Conservation (phyloP, 1,140 invertebrate genomes). For the Melitaea cinxia region DNA sequence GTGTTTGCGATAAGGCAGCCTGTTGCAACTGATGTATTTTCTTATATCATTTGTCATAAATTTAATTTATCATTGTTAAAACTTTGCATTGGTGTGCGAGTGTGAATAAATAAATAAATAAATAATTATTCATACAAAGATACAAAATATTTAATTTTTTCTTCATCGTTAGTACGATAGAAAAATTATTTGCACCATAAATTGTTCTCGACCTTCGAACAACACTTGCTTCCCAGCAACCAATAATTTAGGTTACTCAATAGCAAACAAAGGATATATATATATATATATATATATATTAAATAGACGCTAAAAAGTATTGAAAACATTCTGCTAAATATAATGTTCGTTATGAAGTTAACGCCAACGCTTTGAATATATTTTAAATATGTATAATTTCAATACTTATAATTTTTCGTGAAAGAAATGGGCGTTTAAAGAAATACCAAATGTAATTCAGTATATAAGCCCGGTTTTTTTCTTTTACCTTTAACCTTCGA, state of each 20-base stretch:
- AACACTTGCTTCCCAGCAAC: conserved; percentile 23
- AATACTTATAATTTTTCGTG: not conserved
- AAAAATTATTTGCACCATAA: conserved; percentile 29
- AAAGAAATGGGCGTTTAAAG: not conserved
- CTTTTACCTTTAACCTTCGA: not conserved
- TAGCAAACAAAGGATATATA: conserved; percentile 18
- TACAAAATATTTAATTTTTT: not conserved
- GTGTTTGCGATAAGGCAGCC: no score
- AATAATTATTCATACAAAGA: no score
- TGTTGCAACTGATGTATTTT: no score
- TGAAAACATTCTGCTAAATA: not conserved
- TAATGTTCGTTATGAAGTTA: not conserved
- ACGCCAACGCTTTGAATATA: not conserved
- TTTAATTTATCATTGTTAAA: no score
- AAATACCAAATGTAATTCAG: no score
- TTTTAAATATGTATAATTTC: not conserved
- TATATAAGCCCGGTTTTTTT: not conserved
- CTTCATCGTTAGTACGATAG: conserved; percentile 15
- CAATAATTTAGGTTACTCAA: conserved; percentile 24
- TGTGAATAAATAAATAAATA: no score
- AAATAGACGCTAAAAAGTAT: not conserved
- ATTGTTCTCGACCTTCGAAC: conserved; percentile 33
- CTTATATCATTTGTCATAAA: no score
- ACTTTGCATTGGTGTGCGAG: no score
- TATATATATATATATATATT: no score